Evolutionary conservation across 2,113 vertebrate genomes (phyloP).

Genomic region (Mola mola): DNA sequence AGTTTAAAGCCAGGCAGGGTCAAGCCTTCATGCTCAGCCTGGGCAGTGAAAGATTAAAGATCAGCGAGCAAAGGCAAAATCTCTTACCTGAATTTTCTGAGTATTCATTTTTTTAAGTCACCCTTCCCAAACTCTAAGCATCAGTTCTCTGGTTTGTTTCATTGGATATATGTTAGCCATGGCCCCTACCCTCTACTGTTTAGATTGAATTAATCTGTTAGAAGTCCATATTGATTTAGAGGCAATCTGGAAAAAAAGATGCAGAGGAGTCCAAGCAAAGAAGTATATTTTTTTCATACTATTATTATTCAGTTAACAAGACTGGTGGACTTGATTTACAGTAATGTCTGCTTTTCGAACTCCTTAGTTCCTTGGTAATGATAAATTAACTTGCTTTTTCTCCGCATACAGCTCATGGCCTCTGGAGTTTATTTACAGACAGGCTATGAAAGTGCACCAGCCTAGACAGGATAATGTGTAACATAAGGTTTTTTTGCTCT

Average conservation of each 20-base stretch:
- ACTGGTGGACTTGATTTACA: constrained; percentile 66
- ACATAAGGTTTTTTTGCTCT: constrained; percentile 35
- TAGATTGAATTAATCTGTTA: constrained; percentile 51
- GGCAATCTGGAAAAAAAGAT: constrained; percentile 45
- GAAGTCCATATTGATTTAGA: constrained; percentile 63
- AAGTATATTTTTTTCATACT: constrained; percentile 32
- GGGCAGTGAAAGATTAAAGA: constrained; percentile 78
- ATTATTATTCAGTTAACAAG: constrained; percentile 48
- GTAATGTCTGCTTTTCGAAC: constrained; percentile 63
- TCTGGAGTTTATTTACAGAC: constrained; percentile 70
- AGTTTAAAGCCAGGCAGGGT: constrained; percentile 69
- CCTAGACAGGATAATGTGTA: constrained; percentile 50
- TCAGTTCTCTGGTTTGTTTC: constrained; percentile 44
- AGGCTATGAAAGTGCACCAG: constrained; percentile 51
- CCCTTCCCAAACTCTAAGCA: constrained; percentile 36
- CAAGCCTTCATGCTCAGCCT: constrained; percentile 64
- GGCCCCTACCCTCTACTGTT: constrained; percentile 1
- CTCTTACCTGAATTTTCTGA: constrained; percentile 60
- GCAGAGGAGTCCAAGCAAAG: constrained; percentile 38
- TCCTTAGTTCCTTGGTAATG: constrained; percentile 65
- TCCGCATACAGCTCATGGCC: constrained; percentile 37
- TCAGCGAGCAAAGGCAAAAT: constrained; percentile 61
- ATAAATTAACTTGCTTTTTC: constrained; percentile 68
- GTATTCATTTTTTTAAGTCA: constrained; percentile 49
- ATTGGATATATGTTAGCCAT: constrained; percentile 33